Evolutionary conservation across 2,888 invertebrate species (phyloP), one percentile per base, ranked within the genome.

Genomic region (Orchesellides sinensis): DNA sequence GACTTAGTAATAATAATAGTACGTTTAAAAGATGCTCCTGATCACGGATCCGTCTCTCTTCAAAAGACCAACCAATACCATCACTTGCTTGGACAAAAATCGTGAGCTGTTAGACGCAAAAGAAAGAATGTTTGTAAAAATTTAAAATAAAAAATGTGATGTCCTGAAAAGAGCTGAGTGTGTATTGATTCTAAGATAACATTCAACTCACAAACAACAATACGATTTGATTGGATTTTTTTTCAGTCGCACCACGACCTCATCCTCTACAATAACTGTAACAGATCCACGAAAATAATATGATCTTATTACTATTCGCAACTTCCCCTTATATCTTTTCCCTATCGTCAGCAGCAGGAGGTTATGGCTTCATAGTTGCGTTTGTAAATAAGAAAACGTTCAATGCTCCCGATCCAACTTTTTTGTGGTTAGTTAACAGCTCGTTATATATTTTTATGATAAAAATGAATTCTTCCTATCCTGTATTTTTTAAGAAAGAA

Each of bases 201-300:
- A 79, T 79, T 79, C 79, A 79, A 79, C 70, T 70, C 70, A 70
- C 54, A 59, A 59, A 69, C 52, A 74, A 82, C 81, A 82, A 82
- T 82, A 68, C 69, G 23, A 74, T 49, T 82, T 82, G 81, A 82
- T 82, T 82, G 74, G 74, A 70, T 82, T 82, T 81, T 80, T 79
- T 29, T 54, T 59, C 47, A 32, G 21, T 32, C 49, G 61, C 68
- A 74, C 81, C 27, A 82, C 75, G 66, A 75, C 81, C 81, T 82
- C 81, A 69, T 68, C 68, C 52, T 19, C 27, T n/a, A 27, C 32
- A 78, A 35, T 35, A 66, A 73, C 19, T 73, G 73, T 70, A 70
- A 65, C 79, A 79, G 68, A 80, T 80, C 72, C n/a, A n/a, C n/a
- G n/a, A 66, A 8, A 35, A 29, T 17, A 14, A 63, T 54, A 47